Evolutionary conservation across 23 tunicate species (phyloP).

Genomic region (Trididemnum miniatum): DNA sequence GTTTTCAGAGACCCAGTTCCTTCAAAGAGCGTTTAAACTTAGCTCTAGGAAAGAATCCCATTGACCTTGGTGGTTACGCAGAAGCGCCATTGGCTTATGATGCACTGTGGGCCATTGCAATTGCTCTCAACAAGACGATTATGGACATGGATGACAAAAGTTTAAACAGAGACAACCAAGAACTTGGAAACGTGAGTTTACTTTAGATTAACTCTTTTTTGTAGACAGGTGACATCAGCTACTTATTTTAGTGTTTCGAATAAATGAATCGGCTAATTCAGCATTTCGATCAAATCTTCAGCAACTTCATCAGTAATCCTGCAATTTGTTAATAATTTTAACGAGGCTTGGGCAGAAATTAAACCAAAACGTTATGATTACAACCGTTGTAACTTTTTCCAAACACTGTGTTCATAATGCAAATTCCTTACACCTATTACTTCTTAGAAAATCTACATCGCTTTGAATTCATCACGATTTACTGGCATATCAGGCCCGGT

Average conservation of each 20-base stretch:
- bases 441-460: conserved; percentile 27
- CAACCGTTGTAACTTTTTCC: too few relatives aligned
- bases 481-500: conserved; percentile 36
- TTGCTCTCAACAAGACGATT: conserved; percentile 47
- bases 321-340: too few relatives aligned
- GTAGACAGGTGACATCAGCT: too few relatives aligned
- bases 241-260: too few relatives aligned
- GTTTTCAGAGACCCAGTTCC: neutral
- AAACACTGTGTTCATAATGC: too few relatives aligned
- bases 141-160: neutral
- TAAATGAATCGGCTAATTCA: too few relatives aligned
- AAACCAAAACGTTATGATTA: too few relatives aligned
- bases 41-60: neutral
- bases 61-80: conserved; percentile 22
- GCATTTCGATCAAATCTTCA: too few relatives aligned
- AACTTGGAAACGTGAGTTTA: conserved; percentile 6
- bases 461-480: conserved; percentile 32
- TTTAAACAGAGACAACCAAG: conserved; percentile 16
- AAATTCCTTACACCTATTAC: too few relatives aligned
- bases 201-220: neutral
- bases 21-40: neutral
- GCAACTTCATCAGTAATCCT: too few relatives aligned
- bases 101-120: conserved; percentile 43
- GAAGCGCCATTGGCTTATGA: conserved; percentile 45
- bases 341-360: too few relatives aligned